Conservation (phyloP, 2,888 invertebrate species). For the Orthonychiurus folsomi region DNA sequence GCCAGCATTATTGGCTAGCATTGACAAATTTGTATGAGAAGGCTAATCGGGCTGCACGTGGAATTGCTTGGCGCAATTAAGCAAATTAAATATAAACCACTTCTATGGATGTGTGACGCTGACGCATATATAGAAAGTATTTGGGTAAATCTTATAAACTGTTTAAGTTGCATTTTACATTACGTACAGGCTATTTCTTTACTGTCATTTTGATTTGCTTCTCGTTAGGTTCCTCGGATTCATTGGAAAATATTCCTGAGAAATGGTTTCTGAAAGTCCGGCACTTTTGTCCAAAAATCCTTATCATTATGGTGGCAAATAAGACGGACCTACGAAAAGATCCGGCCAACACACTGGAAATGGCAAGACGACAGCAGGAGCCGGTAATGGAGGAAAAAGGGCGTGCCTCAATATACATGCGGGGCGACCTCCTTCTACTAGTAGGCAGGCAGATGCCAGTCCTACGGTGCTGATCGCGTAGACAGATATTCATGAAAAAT, state of each 20-base stretch:
- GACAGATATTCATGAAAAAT: conserved; percentile 96
- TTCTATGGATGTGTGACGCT: no score
- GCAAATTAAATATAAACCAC: no score
- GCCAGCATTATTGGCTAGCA: no score
- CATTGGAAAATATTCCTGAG: conserved; percentile 97
- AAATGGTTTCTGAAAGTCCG: conserved; percentile 99
- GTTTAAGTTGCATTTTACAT: no score
- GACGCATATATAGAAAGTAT: no score
- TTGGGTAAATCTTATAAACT: no score
- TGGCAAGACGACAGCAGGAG: conserved; percentile 98
- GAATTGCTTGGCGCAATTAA: no score
- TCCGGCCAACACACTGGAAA: conserved; percentile 88
- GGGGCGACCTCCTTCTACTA: conserved; percentile 98
- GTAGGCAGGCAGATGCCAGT: no score
- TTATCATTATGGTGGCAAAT: conserved; percentile 97
- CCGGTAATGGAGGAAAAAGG: conserved; percentile 93
- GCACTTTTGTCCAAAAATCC: conserved; percentile 98
- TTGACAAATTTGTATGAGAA: no score
- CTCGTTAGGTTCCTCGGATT: conserved; percentile 97
- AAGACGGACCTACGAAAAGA: conserved; percentile 95
- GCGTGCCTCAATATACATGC: conserved; percentile 93
- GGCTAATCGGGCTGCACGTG: no score
- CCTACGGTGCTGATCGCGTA: no score
- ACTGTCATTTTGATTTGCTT: conserved; percentile 99
- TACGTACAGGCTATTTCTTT: no score